These are phyloP conservation scores for Oreochromis tanganicae DNA, from an alignment of 2,113 vertebrate species.

Conservation along the genomic window DNA sequence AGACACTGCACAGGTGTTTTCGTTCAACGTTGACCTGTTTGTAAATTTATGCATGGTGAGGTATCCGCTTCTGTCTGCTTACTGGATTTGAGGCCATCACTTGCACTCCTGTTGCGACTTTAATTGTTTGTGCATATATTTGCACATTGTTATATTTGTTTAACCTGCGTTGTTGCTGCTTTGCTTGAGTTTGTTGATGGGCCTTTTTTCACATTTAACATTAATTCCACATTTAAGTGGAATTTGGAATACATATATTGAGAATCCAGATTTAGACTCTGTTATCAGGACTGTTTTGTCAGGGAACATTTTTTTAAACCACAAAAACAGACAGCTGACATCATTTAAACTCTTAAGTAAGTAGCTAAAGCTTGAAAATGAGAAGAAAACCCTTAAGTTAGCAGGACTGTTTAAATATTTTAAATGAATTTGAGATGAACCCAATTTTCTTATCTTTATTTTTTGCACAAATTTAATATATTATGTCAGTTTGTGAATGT, in stretches of 20 bases:
- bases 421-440: not conserved
- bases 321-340: not conserved
- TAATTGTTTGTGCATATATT: not conserved
- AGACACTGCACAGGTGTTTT: not conserved
- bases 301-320: not conserved
- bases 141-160: not conserved
- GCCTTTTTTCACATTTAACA: not conserved
- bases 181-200: not conserved
- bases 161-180: not conserved
- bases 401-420: not conserved
- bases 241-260: not conserved
- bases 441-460: not conserved
- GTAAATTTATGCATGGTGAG: not conserved
- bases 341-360: not conserved
- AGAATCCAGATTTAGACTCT: not conserved
- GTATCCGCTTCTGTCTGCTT: not conserved
- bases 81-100: not conserved
- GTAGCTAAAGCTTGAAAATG: not conserved
- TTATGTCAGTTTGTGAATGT: not conserved
- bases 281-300: not conserved
- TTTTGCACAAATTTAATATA: not conserved
- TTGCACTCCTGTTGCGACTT: not conserved
- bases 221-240: not conserved
- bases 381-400: not conserved
- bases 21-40: rapidly evolving